Base-by-base conservation (phyloP, 2,888 invertebrate species). In the Alitta virens region DNA sequence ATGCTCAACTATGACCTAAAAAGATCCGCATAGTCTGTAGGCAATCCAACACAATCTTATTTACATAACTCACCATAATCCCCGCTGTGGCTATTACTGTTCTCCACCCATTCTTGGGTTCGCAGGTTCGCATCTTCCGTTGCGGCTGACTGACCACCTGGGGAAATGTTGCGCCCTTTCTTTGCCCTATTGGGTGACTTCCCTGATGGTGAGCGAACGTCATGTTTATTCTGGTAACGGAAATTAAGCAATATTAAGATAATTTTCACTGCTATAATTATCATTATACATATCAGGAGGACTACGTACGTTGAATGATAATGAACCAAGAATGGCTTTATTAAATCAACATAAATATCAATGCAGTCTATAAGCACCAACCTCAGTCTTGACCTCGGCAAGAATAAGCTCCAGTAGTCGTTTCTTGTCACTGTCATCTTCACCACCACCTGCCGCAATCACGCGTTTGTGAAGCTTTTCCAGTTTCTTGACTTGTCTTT, bases 401-500 rank as follows among this genome's bases (percentile, higher is more conserved):
- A 65, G 50, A n/a, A 65, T 63, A 24, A 65, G 43, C 56, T 63
- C 56, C 46, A 65, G 60, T 2, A 65, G 46, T 42, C 50, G 24
- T 18, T 56, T 51, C n/a, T 63, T 53, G 25, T 65, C 65, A 18
- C 33, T 24, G 16, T 49, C 50, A 16, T 26, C n/a, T 5, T 23
- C 14, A 1, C 58, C 38, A 18, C 40, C 43, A 42, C 58, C 21
- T 21, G 25, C 1, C 24, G 21, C 27, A 18, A 62, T 62, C 38
- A 64, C 9, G 23, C 56, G 63, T 52, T 63, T 63, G 61, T 63
- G 62, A 25, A 67, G 53, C 26, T 63, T 64, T 27, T 66, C 62
- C 56, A 70, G 24, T 60, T 70, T 65, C 27, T 56, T 64, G 14
- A 67, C 63, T 46, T 71, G 68, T 43, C 63, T 63, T 49, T 53